phyloP scores from a whole-genome alignment of 2,113 vertebrate species.

The Okapia johnstoni region DNA sequence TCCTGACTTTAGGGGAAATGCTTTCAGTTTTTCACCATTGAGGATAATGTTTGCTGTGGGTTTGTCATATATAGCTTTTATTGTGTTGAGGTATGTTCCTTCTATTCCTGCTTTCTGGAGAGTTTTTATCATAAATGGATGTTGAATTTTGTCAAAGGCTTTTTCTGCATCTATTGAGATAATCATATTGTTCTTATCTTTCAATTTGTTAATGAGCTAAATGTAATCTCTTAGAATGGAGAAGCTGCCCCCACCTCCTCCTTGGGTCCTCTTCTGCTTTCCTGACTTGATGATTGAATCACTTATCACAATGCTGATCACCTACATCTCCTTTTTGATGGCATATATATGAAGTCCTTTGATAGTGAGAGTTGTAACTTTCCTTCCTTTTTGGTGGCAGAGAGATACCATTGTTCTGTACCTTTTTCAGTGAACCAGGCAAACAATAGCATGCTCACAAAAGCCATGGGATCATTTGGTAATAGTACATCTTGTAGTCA shows the following conservation, averaged over 20 bases:
- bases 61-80: no score
- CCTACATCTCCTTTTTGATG: background rate
- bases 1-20: no score
- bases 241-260: rapidly evolving
- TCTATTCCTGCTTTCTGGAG: no score
- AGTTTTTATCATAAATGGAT: no score
- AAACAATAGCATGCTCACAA: background rate
- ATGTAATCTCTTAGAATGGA: background rate
- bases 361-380: background rate
- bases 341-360: background rate
- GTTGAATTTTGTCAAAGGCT: no score
- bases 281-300: background rate
- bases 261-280: background rate
- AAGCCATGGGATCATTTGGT: background rate
- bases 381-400: background rate
- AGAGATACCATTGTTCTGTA: background rate
- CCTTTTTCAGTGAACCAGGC: background rate
- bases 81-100: no score
- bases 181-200: no score
- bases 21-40: no score
- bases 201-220: no score
- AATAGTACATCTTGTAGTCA: background rate
- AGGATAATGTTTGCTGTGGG: no score
- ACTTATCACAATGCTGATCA: background rate
- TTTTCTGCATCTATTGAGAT: no score